Evolutionary conservation across 2,888 invertebrate genomes (phyloP).

Genomic region (Eupeodes latifasciatus): DNA sequence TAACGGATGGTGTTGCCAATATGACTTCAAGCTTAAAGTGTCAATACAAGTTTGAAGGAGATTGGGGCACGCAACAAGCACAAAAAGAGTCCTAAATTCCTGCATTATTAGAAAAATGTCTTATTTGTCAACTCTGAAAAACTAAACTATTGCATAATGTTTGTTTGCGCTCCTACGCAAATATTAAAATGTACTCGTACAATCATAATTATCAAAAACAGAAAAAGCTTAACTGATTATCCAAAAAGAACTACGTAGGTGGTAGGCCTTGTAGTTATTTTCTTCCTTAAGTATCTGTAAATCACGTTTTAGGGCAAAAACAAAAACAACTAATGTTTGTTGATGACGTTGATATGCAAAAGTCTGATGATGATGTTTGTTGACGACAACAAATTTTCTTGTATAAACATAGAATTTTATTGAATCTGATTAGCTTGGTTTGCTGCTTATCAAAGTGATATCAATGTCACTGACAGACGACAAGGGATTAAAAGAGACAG

Average conservation of each 20-base stretch:
- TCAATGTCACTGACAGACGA: conserved; percentile 83
- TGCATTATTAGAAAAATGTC: too few species aligned
- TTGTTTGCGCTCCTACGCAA: too few species aligned
- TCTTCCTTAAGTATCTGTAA: background rate
- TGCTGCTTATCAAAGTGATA: conserved; percentile 83
- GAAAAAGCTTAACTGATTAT: background rate
- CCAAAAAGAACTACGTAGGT: background rate
- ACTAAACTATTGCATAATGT: too few species aligned
- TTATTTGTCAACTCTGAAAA: too few species aligned
- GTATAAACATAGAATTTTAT: conserved; percentile 54
- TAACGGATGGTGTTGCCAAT: too few species aligned
- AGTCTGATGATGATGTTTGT: conserved; percentile 25
- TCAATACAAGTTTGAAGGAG: too few species aligned
- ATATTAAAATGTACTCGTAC: too few species aligned
- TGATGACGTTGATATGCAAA: conserved; percentile 17
- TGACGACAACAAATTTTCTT: conserved; percentile 42
- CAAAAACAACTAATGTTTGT: background rate
- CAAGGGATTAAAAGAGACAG: conserved; percentile 81
- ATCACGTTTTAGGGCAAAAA: conserved; percentile 28
- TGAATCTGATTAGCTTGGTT: conserved; percentile 64
- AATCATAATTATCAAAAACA: background rate
- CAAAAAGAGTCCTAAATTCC: too few species aligned
- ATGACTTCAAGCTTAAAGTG: too few species aligned
- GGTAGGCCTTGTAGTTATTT: conserved; percentile 9
- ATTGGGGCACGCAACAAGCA: too few species aligned